These are phyloP conservation scores for Pseudochirops corinnae DNA, from an alignment of 2,797 vertebrate genomes.

Conservation along the genomic window DNA sequence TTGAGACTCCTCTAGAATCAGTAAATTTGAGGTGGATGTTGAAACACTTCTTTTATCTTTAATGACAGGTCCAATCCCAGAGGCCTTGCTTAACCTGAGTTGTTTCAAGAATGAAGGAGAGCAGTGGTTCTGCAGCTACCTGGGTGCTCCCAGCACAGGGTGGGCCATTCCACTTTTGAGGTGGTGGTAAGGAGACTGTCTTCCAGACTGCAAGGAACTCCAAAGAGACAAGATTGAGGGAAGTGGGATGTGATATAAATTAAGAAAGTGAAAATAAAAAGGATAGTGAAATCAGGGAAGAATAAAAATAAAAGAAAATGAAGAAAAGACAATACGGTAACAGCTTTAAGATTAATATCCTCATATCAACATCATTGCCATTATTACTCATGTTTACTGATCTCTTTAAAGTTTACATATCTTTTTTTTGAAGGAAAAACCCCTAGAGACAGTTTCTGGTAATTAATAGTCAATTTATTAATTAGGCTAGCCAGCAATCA, in stretches of 20 bases:
- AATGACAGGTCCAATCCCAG: not conserved
- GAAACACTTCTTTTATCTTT: not conserved
- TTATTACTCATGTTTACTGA: not conserved
- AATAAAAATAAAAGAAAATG: slow-evolving; percentile 26
- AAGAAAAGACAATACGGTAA: not conserved
- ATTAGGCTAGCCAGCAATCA: not conserved
- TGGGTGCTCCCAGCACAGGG: not conserved
- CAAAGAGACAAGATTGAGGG: not conserved
- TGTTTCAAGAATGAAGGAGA: not conserved
- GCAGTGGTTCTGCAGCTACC: not conserved
- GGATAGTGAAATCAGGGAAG: not conserved
- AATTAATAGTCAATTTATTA: not conserved
- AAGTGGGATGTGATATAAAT: slow-evolving; percentile 3
- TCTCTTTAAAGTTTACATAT: not conserved
- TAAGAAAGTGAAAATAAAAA: slow-evolving; percentile 13
- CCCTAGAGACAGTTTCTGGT: not conserved
- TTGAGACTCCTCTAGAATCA: not conserved
- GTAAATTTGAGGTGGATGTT: not conserved
- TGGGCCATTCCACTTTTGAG: not conserved
- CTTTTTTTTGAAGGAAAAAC: not conserved
- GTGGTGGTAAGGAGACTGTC: not conserved
- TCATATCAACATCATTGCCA: not conserved
- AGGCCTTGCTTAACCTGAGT: not conserved
- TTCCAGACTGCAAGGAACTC: not conserved
- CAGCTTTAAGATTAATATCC: not conserved